phyloP scores from a whole-genome alignment of 2,113 vertebrate species.

The Poecilia latipinna region DNA sequence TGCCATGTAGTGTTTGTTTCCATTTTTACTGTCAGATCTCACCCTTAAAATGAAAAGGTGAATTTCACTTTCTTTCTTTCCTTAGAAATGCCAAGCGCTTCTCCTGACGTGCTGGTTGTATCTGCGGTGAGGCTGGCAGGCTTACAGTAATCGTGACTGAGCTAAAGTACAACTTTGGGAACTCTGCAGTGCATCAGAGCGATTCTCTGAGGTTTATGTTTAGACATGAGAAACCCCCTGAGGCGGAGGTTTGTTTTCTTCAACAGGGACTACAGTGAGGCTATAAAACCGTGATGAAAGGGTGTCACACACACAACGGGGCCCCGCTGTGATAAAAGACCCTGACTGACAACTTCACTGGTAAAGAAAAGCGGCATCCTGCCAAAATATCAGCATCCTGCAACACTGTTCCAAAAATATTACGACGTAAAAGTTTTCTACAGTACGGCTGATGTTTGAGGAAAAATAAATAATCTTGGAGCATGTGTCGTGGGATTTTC shows the following conservation, averaged over 20 bases:
- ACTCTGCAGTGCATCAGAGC: slow-evolving; percentile 43
- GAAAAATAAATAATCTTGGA: neutral
- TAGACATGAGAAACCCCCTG: slow-evolving; percentile 59
- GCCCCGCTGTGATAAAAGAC: slow-evolving; percentile 64
- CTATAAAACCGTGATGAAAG: slow-evolving; percentile 63
- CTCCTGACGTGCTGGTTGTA: slow-evolving; percentile 8
- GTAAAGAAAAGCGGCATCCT: slow-evolving; percentile 39
- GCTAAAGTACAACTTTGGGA: slow-evolving; percentile 48
- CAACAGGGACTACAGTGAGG: slow-evolving; percentile 55
- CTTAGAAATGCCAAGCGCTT: slow-evolving; percentile 16
- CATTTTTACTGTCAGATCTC: neutral
- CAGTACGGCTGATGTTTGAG: slow-evolving; percentile 14
- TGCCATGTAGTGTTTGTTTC: too few relatives aligned
- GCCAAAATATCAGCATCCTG: slow-evolving; percentile 35
- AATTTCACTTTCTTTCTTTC: slow-evolving; percentile 21
- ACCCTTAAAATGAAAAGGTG: neutral
- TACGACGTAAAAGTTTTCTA: slow-evolving; percentile 30
- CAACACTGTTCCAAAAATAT: slow-evolving; percentile 35
- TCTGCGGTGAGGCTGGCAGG: slow-evolving; percentile 5
- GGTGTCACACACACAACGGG: slow-evolving; percentile 60
- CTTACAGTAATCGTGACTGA: slow-evolving; percentile 18
- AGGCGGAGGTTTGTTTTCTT: slow-evolving; percentile 68
- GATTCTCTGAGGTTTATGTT: slow-evolving; percentile 59
- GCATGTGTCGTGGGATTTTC: slow-evolving; percentile 22
- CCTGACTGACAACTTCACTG: slow-evolving; percentile 51